These are phyloP conservation scores for Palythoa grandis DNA, from an alignment of 92 coral and sea anemone species.

Conservation along the genomic window DNA sequence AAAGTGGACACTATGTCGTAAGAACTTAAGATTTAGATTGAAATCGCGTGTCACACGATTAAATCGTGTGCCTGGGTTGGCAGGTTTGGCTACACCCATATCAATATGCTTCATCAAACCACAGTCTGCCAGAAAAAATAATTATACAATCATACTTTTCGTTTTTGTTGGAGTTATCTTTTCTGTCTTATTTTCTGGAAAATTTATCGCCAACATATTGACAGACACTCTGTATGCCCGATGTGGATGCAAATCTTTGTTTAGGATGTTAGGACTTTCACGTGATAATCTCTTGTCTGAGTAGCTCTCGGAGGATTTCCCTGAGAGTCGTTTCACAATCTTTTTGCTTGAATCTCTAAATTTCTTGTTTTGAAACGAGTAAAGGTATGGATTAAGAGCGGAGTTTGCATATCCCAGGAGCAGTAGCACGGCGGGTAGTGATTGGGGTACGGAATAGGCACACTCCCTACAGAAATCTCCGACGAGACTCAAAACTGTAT, in stretches of 20 bases:
- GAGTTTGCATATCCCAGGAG: constrained; percentile 65
- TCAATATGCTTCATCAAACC: too few relatives aligned
- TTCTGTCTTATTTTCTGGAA: too few relatives aligned
- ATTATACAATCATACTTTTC: background rate
- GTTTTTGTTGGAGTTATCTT: background rate
- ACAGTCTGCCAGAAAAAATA: too few relatives aligned
- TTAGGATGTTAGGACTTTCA: constrained; percentile 1
- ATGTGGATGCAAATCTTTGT: constrained; percentile 9
- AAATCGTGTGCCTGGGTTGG: too few relatives aligned
- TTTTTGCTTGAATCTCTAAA: constrained; percentile 49
- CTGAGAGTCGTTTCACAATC: constrained; percentile 22
- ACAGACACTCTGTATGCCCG: background rate
- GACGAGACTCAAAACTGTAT: constrained; percentile 45
- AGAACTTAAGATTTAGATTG: too few relatives aligned
- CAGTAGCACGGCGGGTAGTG: constrained; percentile 41
- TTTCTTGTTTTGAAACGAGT: constrained; percentile 57
- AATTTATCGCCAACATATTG: background rate
- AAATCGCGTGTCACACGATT: too few relatives aligned
- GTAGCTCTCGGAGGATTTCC: background rate
- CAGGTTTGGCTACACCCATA: too few relatives aligned
- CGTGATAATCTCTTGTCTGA: background rate
- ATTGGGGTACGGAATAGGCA: constrained; percentile 19
- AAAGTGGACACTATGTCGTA: too few relatives aligned
- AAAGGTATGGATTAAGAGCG: constrained; percentile 66
- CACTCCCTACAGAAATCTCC: constrained; percentile 53